Conservation (phyloP, 2,888 invertebrate species). For the Lasioglossum vierecki region DNA sequence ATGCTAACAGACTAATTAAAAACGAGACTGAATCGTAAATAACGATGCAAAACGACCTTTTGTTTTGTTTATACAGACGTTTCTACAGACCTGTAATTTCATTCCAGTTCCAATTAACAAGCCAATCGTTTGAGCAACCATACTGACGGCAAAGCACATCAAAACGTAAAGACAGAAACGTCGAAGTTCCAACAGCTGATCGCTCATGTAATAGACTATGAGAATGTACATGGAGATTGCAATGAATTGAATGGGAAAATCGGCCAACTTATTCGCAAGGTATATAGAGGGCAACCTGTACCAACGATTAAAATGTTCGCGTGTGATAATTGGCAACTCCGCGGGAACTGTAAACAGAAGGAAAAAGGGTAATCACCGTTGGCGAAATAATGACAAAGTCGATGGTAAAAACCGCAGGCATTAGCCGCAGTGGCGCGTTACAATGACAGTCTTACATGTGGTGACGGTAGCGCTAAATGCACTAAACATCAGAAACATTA, state of each 20-base stretch:
- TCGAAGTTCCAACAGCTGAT: conserved; percentile 91
- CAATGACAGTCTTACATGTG: conserved; percentile 90
- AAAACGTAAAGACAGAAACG: conserved; percentile 90
- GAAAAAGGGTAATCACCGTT: background rate
- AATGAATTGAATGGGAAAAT: conserved; percentile 91
- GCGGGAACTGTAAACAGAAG: conserved; percentile 88
- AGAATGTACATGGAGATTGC: conserved; percentile 90
- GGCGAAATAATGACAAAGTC: background rate
- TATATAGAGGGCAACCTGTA: conserved; percentile 94
- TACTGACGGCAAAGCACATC: conserved; percentile 90
- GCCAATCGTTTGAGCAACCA: conserved; percentile 94
- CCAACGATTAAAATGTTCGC: conserved; percentile 96
- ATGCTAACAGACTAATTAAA: background rate
- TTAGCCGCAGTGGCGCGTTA: background rate
- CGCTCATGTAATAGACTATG: conserved; percentile 94
- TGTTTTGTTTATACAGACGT: background rate
- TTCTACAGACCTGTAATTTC: conserved; percentile 88
- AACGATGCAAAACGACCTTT: background rate
- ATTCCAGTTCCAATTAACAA: conserved; percentile 93
- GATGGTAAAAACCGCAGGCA: background rate
- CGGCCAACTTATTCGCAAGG: conserved; percentile 90
- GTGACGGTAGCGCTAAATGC: conserved; percentile 96
- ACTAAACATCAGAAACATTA: conserved; percentile 97
- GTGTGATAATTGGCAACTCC: conserved; percentile 91
- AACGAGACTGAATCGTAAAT: background rate